These are phyloP conservation scores for Hedychridium roseum DNA, from an alignment of 2,888 invertebrate genomes.

Conservation along the genomic window DNA sequence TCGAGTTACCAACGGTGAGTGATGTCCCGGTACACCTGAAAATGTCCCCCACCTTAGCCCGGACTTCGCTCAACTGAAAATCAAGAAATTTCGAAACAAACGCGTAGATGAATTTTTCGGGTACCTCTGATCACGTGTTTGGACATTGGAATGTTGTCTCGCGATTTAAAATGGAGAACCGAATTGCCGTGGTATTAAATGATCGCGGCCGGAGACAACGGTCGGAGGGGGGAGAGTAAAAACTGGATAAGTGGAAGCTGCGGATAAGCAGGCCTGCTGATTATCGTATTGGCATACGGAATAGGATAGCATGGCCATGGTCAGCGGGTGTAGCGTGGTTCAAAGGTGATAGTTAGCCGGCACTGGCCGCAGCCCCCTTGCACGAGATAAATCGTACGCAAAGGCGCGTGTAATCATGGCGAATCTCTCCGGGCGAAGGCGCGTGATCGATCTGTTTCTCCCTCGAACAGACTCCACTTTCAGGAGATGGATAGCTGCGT, in stretches of 20 bases:
- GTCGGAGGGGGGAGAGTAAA: constrained; percentile 10
- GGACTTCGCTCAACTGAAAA: not conserved
- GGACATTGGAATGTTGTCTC: too few species aligned
- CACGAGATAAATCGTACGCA: constrained; percentile 30
- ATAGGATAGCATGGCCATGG: too few species aligned
- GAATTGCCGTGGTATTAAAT: constrained; percentile 20
- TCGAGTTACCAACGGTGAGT: constrained; percentile 49
- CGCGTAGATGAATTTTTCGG: too few species aligned
- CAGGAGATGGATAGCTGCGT: constrained; percentile 19
- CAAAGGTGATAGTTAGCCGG: constrained; percentile 22
- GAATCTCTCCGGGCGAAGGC: constrained; percentile 24
- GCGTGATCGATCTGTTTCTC: constrained; percentile 35
- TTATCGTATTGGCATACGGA: constrained; percentile 22
- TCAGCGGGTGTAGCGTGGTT: constrained; percentile 9
- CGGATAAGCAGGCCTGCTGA: constrained; percentile 10
- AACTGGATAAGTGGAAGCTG: constrained; percentile 9
- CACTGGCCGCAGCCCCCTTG: constrained; percentile 11
- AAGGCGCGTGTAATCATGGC: constrained; percentile 24
- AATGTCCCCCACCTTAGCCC: too few species aligned
- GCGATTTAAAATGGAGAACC: too few species aligned
- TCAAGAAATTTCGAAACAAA: not conserved
- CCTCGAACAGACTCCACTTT: too few species aligned
- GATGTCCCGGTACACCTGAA: constrained; percentile 25
- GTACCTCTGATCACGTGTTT: too few species aligned
- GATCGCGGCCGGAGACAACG: constrained; percentile 13